phyloP scores from a whole-genome alignment of 2,797 vertebrate genomes.

The Naso thynnoides region DNA sequence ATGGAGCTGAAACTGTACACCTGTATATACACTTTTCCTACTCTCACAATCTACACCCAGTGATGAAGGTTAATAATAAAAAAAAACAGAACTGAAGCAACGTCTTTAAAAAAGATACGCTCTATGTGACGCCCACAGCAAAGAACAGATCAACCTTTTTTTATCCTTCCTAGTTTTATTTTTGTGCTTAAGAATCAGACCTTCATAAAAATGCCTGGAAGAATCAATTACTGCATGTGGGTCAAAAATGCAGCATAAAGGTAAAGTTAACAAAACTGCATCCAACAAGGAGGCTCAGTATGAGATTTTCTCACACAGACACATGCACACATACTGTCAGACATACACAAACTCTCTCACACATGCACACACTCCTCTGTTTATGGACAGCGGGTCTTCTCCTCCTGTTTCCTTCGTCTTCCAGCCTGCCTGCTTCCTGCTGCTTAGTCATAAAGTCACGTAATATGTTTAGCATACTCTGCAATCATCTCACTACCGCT shows the following conservation, averaged over 20 bases:
- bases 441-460: slow-evolving; percentile 76
- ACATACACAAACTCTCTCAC: slow-evolving; percentile 5
- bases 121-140: no score
- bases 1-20: slow-evolving; percentile 79
- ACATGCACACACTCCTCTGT: slow-evolving; percentile 36
- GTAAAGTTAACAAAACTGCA: neutral
- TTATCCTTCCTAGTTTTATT: neutral
- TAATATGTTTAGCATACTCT: slow-evolving; percentile 83
- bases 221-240: neutral
- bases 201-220: neutral
- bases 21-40: slow-evolving; percentile 72
- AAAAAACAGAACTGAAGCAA: neutral
- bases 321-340: neutral
- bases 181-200: neutral
- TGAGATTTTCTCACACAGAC: slow-evolving; percentile 15
- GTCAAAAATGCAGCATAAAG: neutral
- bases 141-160: neutral
- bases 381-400: slow-evolving; percentile 63
- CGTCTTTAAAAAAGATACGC: neutral
- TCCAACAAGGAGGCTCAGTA: neutral
- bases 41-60: slow-evolving; percentile 28
- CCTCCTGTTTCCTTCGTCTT: slow-evolving; percentile 69
- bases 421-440: slow-evolving; percentile 65
- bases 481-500: slow-evolving; percentile 44
- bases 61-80: slow-evolving; percentile 31